A percentile compares a stretch with the other conserved stretches of the same genome.
phyloP scores from a whole-genome alignment of 2,113 vertebrate genomes.

The Corythoichthys intestinalis region DNA sequence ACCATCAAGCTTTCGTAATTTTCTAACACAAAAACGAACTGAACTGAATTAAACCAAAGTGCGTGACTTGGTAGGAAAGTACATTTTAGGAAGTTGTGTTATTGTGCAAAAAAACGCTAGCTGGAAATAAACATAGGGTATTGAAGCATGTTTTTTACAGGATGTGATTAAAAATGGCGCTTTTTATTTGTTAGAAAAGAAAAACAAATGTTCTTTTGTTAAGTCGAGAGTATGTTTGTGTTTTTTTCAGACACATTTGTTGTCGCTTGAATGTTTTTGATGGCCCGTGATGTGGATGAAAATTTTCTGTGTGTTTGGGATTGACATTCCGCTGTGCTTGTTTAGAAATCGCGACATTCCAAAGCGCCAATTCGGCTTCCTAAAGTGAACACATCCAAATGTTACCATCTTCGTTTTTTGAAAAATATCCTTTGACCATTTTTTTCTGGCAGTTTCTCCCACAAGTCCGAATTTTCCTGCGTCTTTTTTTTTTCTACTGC shows the following conservation, averaged over 20 bases:
- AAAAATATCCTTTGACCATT: neutral
- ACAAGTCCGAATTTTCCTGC: constrained; percentile 5
- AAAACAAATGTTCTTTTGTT: neutral
- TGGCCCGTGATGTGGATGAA: neutral
- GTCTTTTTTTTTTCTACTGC: constrained; percentile 21
- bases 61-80: neutral
- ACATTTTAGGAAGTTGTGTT: neutral
- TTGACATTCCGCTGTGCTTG: neutral
- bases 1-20: no score
- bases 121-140: neutral
- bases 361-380: neutral
- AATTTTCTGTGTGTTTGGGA: neutral
- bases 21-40: no score
- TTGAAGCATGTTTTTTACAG: neutral
- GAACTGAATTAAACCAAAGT: neutral
- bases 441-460: neutral
- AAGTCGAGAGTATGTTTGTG: neutral
- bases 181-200: neutral
- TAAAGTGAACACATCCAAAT: neutral
- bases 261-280: neutral
- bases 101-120: neutral
- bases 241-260: neutral
- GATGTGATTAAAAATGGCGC: neutral
- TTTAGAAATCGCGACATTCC: constrained; percentile 1
- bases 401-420: neutral